phyloP scores from a whole-genome alignment of 2,113 vertebrate genomes.

The Meleagris gallopavo region DNA sequence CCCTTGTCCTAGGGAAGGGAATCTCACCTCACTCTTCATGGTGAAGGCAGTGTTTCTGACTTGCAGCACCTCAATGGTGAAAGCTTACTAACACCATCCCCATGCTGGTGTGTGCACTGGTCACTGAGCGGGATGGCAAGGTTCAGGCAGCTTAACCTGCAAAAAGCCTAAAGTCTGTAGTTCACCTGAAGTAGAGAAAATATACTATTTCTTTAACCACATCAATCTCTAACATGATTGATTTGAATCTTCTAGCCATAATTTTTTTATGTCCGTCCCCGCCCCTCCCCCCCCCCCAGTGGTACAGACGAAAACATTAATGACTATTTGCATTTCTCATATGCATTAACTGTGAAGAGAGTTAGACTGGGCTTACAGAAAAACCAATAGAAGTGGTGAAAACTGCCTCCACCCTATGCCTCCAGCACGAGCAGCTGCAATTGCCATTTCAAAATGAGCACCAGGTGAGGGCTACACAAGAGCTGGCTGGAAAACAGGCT shows the following conservation, averaged over 20 bases:
- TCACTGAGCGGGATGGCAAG: accelerated
- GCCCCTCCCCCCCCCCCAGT: no score
- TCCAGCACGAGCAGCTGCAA: not conserved
- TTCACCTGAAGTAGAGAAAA: not conserved
- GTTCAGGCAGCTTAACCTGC: not conserved
- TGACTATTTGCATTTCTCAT: not conserved
- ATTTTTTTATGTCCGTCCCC: not conserved
- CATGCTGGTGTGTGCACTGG: not conserved
- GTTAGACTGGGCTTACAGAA: not conserved
- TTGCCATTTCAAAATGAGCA: not conserved
- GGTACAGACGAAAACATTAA: not conserved
- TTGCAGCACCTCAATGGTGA: accelerated
- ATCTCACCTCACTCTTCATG: not conserved
- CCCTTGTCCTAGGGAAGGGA: not conserved
- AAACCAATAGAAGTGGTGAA: not conserved
- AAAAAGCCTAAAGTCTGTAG: not conserved
- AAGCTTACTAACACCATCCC: not conserved
- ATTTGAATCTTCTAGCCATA: not conserved
- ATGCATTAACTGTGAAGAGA: not conserved
- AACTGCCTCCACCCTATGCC: not conserved
- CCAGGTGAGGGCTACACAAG: not conserved
- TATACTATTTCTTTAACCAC: not conserved
- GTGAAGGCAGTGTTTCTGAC: not conserved
- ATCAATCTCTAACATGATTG: not conserved
- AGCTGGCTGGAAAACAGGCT: not conserved